Base-by-base conservation (phyloP, 2,797 vertebrate genomes). In the Garrulus glandarius region DNA sequence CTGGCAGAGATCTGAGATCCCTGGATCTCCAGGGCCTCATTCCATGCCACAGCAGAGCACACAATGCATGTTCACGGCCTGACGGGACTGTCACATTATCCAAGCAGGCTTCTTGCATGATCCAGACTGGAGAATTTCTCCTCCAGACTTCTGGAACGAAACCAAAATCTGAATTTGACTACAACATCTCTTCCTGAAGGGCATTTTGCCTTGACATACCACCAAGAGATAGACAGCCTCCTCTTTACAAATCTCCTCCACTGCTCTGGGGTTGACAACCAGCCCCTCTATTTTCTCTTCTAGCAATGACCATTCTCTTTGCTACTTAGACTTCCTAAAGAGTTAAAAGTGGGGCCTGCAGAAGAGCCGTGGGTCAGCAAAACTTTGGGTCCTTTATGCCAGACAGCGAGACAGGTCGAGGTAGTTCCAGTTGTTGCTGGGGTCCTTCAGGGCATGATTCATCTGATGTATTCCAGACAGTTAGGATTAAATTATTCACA, bases 401-500 rank as follows among this genome's bases (percentile, higher is more conserved):
- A 96, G 91, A 57, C 52, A 34, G 56, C 0, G 0, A 91, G 81
- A 84, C 32, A 57, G 39, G 61, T 78, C 0, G 1, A 83, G 52
- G 71, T 77, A 60, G 56, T 56, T 91, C 60, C 75, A 74, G 71
- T 9, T 82, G 44, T 76, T 56, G 37, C 56, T 49, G 81, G 47
- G 68, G 60, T 92, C 89, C 87, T 92, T 46, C 53, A 36, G 43
- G 64, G 44, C 46, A 24, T 89, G 76, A 78, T 78, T 95, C 84
- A 57, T 83, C 46, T 72, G 44, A 39, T 41, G 49, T 19, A 5
- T 60, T 68, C 61, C 64, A 96, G 94, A 93, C 81, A 85, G 63
- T 61, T 90, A 16, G 44, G 52, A 83, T 85, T 76, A 52, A 93
- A 85, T 87, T 87, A 92, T 87, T 93, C 87, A 84, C 82, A 83